Conservation (phyloP, 2,888 invertebrate genomes). For the Clunio marinus region DNA sequence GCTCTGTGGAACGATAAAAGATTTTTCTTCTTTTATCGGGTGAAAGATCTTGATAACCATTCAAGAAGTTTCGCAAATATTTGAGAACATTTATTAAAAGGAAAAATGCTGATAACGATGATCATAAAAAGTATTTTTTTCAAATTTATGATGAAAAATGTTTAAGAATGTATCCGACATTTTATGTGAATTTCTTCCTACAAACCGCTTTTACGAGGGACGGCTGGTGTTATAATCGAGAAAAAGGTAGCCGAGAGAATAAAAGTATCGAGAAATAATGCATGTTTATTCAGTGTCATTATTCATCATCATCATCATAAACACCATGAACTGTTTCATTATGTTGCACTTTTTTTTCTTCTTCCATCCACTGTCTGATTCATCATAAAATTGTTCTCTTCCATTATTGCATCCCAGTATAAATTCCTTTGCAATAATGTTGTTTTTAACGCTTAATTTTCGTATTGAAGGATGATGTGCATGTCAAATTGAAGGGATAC, state of each 20-base stretch:
- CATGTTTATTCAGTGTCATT: constrained; percentile 31
- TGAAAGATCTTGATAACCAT: too few relatives aligned
- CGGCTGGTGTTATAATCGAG: too few relatives aligned
- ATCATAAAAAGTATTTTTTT: too few relatives aligned
- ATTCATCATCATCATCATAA: constrained; percentile 33
- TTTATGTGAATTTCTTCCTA: too few relatives aligned
- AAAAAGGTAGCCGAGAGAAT: not conserved
- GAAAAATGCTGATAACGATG: too few relatives aligned
- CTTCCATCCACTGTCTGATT: not conserved
- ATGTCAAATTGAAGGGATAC: constrained; percentile 24
- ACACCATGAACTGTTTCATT: constrained; percentile 23
- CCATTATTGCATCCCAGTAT: too few relatives aligned
- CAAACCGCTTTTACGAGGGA: too few relatives aligned
- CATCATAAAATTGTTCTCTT: not conserved
- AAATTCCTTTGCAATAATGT: constrained; percentile 21
- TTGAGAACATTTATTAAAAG: too few relatives aligned
- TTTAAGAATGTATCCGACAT: too few relatives aligned
- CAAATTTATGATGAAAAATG: too few relatives aligned
- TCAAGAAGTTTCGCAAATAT: too few relatives aligned
- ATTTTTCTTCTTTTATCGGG: too few relatives aligned
- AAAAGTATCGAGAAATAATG: constrained; percentile 4
- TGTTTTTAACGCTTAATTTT: constrained; percentile 1
- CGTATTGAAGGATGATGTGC: not conserved
- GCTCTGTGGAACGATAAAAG: not conserved
- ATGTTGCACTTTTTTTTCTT: constrained; percentile 4